These are phyloP conservation scores for Lynx canadensis DNA, from an alignment of 2,113 vertebrate species.

Conservation along the genomic window DNA sequence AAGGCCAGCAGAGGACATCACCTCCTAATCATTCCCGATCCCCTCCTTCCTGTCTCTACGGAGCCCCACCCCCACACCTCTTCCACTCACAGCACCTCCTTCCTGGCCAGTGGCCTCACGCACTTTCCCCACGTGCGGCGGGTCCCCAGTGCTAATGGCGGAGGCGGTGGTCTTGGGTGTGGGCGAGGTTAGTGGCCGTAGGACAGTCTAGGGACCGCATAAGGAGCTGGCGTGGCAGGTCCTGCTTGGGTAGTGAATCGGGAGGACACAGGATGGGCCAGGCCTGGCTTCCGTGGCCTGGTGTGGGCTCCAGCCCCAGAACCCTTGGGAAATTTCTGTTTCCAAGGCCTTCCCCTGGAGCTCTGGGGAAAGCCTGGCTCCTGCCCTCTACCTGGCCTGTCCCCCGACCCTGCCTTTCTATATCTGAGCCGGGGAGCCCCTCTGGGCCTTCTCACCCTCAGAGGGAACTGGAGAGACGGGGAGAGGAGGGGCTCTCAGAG, in stretches of 20 bases:
- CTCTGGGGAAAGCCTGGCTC: background rate
- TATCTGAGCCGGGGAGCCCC: background rate
- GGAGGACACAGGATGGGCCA: background rate
- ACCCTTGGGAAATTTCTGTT: background rate
- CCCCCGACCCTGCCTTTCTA: rapidly evolving
- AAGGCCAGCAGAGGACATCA: background rate
- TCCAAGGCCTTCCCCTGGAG: background rate
- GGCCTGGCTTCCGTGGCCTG: background rate
- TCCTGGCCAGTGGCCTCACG: background rate
- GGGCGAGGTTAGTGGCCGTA: too few relatives aligned
- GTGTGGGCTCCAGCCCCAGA: background rate
- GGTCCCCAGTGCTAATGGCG: background rate
- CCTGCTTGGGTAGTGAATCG: background rate
- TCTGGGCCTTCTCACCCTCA: background rate
- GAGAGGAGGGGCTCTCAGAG: background rate
- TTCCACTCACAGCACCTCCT: background rate
- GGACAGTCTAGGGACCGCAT: background rate
- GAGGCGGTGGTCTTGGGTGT: too few relatives aligned
- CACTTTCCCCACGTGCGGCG: too few relatives aligned
- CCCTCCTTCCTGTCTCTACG: background rate
- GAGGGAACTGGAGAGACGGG: background rate
- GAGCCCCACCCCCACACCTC: background rate
- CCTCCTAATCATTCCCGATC: background rate
- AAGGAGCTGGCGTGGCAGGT: background rate
- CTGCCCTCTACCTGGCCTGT: background rate